Base-by-base conservation (phyloP, 2,797 vertebrate genomes). In the Typhlichthys subterraneus region DNA sequence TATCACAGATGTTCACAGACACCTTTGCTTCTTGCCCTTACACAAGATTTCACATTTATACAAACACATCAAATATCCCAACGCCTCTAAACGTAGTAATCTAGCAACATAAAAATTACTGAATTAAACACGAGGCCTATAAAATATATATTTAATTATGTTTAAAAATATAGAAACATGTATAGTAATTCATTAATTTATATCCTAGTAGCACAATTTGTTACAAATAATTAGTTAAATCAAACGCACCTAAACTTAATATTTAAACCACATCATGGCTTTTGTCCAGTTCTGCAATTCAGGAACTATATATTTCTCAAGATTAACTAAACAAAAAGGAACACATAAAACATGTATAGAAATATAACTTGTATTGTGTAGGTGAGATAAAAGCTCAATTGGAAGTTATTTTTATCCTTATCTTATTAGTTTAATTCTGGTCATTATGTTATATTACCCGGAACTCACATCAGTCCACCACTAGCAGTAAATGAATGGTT, bases 21-120 rank as follows among this genome's bases (percentile, higher is more conserved):
- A 51, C n/a, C 56, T 64, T 42, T 31, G n/a, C 47, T 23, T 13
- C 8, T 51, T 31, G 19, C 10, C 29, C 59, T 58, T 61, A 2
- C 29, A 33, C 52, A 6, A 62, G 42, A 29, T 55, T 64, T 59
- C 48, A 49, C 14, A 9, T 50, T 50, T 50, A 50, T 14, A 50
- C n/a, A 7, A 50, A 50, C n/a, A 50, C 7, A 15, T 50, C 3
- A n/a, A 50, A 50, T 50, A 50, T 50, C 13, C 13, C 48, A 50
- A n/a, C 14, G n/a, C 14, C 1, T 50, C 48, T 7, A 15, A 50
- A 14, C 12, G 2, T 50, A 3, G 14, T 15, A 7, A 50, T 14
- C 5, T 8, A 50, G 13, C 7, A 14, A 14, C 48, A n/a, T 19
- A 54, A 17, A 2, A 42, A 29, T 4, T 8, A 42, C 38, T 42